phyloP scores from a whole-genome alignment of 1,140 invertebrate species.

The Drosophila ercepeae region DNA sequence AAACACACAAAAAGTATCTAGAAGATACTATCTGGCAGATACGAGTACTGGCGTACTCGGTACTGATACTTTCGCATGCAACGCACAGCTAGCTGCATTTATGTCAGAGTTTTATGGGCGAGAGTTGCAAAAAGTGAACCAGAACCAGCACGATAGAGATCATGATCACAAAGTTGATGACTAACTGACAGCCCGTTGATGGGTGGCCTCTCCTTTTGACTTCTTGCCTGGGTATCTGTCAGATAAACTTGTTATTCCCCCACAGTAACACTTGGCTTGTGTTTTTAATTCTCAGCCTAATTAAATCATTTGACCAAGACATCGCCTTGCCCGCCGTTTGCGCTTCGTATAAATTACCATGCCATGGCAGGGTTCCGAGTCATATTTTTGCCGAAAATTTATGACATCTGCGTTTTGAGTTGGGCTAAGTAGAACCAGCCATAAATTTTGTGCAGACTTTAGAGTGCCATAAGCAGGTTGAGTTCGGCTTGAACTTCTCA shows the following conservation, averaged over 20 bases:
- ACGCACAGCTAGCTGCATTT: constrained; percentile 71
- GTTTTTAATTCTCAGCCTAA: constrained; percentile 74
- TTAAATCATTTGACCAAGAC: constrained; percentile 62
- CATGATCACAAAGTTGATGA: constrained; percentile 31
- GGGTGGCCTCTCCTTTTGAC: constrained; percentile 51
- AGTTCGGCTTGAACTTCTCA: constrained; percentile 33
- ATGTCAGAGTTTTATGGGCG: constrained; percentile 68
- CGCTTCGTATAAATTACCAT: constrained; percentile 50
- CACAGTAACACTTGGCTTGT: constrained; percentile 17
- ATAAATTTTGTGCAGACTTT: constrained; percentile 59
- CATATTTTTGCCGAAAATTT: constrained; percentile 66
- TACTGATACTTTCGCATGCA: constrained; percentile 78
- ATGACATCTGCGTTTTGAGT: constrained; percentile 56
- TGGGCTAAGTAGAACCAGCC: constrained; percentile 62
- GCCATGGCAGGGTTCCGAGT: constrained; percentile 33
- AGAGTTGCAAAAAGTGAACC: constrained; percentile 19
- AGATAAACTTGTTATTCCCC: constrained; percentile 37
- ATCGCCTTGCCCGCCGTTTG: background rate
- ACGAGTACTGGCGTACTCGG: too few relatives aligned
- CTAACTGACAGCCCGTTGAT: constrained; percentile 53
- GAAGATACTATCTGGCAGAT: constrained; percentile 73
- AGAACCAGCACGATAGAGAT: constrained; percentile 16
- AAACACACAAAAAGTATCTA: constrained; percentile 5
- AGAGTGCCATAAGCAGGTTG: constrained; percentile 42
- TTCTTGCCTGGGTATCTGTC: constrained; percentile 55